phyloP scores from a whole-genome alignment of 1,140 invertebrate species.

The Gonioctena quinquepunctata region DNA sequence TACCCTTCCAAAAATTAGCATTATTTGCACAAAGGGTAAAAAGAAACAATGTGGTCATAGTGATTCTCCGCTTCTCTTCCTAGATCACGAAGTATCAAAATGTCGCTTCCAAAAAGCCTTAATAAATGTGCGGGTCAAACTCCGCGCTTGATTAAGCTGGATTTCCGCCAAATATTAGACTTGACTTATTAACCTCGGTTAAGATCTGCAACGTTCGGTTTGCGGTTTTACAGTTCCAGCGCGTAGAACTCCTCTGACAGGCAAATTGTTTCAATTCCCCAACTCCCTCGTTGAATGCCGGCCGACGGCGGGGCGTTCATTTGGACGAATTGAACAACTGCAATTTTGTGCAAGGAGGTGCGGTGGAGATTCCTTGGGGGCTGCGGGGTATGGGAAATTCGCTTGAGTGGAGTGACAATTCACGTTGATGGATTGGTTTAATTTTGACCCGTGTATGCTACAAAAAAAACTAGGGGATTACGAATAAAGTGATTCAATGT shows the following conservation, averaged over 20 bases:
- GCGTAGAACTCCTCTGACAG: not conserved
- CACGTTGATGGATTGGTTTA: not conserved
- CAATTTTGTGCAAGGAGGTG: not conserved
- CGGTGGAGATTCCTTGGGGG: not conserved
- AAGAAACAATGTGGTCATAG: no score
- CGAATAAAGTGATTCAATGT: no score
- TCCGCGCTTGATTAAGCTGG: not conserved
- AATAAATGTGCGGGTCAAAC: not conserved
- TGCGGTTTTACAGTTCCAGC: not conserved
- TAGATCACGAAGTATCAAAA: no score
- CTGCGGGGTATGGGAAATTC: not conserved
- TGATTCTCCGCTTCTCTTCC: no score
- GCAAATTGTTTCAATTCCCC: not conserved
- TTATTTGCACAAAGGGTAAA: no score
- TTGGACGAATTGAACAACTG: not conserved
- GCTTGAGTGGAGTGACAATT: not conserved
- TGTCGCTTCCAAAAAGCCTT: not conserved
- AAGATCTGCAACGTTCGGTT: not conserved
- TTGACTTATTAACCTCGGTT: not conserved
- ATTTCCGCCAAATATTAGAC: not conserved
- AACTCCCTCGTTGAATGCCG: not conserved
- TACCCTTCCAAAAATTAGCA: no score
- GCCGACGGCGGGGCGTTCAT: not conserved
- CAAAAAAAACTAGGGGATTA: no score
- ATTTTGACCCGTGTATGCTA: not conserved